Percentiles rank a stretch among this genome's conserved stretches.
Evolutionary conservation across 2,888 invertebrate genomes (phyloP).

Genomic region (Atrina japonica): DNA sequence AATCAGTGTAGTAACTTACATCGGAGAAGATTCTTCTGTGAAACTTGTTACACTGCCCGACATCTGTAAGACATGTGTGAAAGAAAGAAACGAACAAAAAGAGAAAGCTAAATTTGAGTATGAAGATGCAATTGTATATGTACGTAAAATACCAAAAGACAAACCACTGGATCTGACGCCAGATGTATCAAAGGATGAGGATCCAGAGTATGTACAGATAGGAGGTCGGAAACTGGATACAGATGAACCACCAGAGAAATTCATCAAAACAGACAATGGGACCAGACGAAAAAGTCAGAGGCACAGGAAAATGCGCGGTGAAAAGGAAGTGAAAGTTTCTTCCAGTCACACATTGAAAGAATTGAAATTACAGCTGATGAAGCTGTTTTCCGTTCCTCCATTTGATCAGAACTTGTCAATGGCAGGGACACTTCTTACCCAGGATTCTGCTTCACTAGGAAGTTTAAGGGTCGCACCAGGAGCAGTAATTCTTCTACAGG

Average conservation of each 20-base stretch:
- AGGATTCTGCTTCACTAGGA: constrained; percentile 62
- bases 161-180: constrained; percentile 19
- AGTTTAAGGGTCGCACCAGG: constrained; percentile 55
- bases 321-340: constrained; percentile 80
- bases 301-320: constrained; percentile 80
- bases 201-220: constrained; percentile 54
- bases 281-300: constrained; percentile 78
- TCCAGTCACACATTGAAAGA: constrained; percentile 80
- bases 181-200: constrained; percentile 41
- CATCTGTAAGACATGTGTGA: constrained; percentile 73
- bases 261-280: constrained; percentile 48
- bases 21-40: constrained; percentile 53
- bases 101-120: constrained; percentile 71
- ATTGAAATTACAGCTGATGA: constrained; percentile 81
- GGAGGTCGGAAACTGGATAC: constrained; percentile 25
- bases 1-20: constrained; percentile 52
- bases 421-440: constrained; percentile 73
- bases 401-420: constrained; percentile 80
- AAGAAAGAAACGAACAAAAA: constrained; percentile 65
- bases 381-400: constrained; percentile 80
- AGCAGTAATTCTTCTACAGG: constrained; percentile 62
- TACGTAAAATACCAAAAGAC: constrained; percentile 60
- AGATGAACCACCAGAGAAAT: constrained; percentile 61
- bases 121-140: constrained; percentile 70
- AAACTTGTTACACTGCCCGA: constrained; percentile 55